Evolutionary conservation across 2,797 vertebrate genomes (phyloP).

Genomic region (Sylvilagus floridanus): DNA sequence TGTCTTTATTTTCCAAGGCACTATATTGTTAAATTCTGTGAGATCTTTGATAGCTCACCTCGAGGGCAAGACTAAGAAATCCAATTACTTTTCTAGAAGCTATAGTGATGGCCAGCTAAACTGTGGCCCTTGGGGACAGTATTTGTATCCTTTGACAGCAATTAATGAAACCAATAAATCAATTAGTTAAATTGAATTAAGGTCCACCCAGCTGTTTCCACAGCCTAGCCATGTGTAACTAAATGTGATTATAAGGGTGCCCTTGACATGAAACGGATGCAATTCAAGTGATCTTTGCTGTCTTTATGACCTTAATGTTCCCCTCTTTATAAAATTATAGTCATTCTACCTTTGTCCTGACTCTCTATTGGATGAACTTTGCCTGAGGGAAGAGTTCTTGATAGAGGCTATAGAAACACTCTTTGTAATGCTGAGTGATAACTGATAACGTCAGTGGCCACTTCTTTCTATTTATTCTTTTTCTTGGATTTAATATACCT

Average conservation of each 20-base stretch:
- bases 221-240: slow-evolving; percentile 68
- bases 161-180: slow-evolving; percentile 85
- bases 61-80: slow-evolving; percentile 79
- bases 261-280: slow-evolving; percentile 62
- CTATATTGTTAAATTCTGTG: slow-evolving; percentile 68
- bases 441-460: neutral
- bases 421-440: slow-evolving; percentile 36
- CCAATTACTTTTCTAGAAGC: slow-evolving; percentile 82
- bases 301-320: slow-evolving; percentile 56
- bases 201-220: slow-evolving; percentile 75
- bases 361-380: slow-evolving; percentile 62
- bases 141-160: slow-evolving; percentile 82
- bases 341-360: slow-evolving; percentile 65
- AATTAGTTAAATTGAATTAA: slow-evolving; percentile 84
- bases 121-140: slow-evolving; percentile 80
- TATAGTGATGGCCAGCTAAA: slow-evolving; percentile 78
- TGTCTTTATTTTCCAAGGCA: slow-evolving; percentile 69
- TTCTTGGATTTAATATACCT: slow-evolving; percentile 56
- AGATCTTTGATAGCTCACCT: slow-evolving; percentile 73
- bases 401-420: slow-evolving; percentile 51
- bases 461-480: slow-evolving; percentile 58
- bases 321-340: slow-evolving; percentile 75
- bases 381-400: slow-evolving; percentile 69
- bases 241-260: slow-evolving; percentile 75
- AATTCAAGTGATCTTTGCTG: slow-evolving; percentile 66